phyloP scores from a whole-genome alignment of 2,113 vertebrate genomes.

The Dicentrarchus labrax region DNA sequence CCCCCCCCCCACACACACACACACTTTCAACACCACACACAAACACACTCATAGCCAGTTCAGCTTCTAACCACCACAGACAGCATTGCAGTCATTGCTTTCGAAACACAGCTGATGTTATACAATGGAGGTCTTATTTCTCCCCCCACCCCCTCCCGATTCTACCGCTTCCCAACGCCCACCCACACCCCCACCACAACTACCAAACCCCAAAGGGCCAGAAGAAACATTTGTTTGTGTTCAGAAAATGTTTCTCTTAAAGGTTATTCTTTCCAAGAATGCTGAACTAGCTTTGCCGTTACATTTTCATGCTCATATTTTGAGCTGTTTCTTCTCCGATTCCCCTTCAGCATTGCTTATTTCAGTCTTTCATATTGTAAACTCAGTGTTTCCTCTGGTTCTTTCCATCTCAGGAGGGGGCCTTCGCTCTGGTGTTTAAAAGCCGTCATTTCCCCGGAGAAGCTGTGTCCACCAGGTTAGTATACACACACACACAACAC shows the following conservation, averaged over 20 bases:
- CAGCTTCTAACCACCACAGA: slow-evolving; percentile 45
- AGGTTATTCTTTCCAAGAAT: slow-evolving; percentile 19
- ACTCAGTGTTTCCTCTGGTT: slow-evolving; percentile 32
- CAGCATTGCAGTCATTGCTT: slow-evolving; percentile 53
- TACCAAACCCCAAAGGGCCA: slow-evolving; percentile 36
- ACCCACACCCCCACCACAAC: slow-evolving; percentile 17
- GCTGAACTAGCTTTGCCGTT: background rate
- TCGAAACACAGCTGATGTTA: slow-evolving; percentile 71
- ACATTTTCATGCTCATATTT: background rate
- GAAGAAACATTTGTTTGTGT: slow-evolving; percentile 51
- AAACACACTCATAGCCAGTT: slow-evolving; percentile 18
- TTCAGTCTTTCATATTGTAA: slow-evolving; percentile 27
- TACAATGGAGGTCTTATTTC: slow-evolving; percentile 78
- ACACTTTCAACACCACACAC: slow-evolving; percentile 30
- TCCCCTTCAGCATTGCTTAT: background rate
- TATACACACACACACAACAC: slow-evolving; percentile 28
- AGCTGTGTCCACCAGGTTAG: slow-evolving; percentile 94
- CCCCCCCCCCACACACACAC: slow-evolving; percentile 29
- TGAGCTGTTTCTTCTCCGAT: background rate
- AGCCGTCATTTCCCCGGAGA: slow-evolving; percentile 94
- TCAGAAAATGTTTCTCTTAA: slow-evolving; percentile 23
- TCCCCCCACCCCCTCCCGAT: background rate
- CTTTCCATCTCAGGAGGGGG: slow-evolving; percentile 88
- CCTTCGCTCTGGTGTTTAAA: slow-evolving; percentile 96
- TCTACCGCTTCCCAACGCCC: slow-evolving; percentile 17